Percentiles rank a stretch among this genome's conserved stretches.
Conservation (phyloP, 2,888 invertebrate species). For the Yponomeuta evonymella region DNA sequence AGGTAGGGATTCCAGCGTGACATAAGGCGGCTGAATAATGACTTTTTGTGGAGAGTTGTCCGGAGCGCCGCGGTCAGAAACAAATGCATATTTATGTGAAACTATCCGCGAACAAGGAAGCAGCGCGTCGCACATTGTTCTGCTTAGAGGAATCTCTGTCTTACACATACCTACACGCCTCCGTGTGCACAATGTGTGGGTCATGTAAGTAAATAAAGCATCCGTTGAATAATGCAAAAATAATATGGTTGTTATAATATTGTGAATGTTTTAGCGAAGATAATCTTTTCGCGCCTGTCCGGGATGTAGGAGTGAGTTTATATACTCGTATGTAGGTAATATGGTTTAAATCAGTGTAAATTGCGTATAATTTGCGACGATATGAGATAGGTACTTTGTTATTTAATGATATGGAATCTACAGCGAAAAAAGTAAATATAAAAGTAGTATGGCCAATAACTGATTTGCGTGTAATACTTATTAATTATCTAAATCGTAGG, state of each 20-base stretch:
- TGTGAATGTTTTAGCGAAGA: too few relatives aligned
- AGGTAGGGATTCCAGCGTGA: conserved; percentile 1
- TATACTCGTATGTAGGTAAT: too few relatives aligned
- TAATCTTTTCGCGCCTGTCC: too few relatives aligned
- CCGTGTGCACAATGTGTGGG: background rate
- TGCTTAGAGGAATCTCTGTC: conserved; percentile 5
- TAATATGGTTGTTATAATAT: background rate
- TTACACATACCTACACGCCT: background rate
- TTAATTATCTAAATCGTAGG: too few relatives aligned
- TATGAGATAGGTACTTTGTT: too few relatives aligned
- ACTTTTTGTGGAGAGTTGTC: conserved; percentile 9
- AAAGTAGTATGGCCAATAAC: too few relatives aligned
- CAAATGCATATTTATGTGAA: conserved; percentile 8
- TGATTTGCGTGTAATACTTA: too few relatives aligned
- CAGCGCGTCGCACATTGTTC: conserved; percentile 2
- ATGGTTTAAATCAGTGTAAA: too few relatives aligned
- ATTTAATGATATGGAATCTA: too few relatives aligned
- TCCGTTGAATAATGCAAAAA: background rate
- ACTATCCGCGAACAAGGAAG: conserved; percentile 4
- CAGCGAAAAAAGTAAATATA: too few relatives aligned
- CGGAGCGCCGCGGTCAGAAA: background rate
- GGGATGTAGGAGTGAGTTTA: too few relatives aligned
- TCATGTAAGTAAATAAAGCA: background rate
- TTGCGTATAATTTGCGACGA: too few relatives aligned
- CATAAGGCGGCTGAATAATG: conserved; percentile 9